A percentile compares a stretch with the other conserved stretches of the same genome.
Conservation (phyloP, 2,797 vertebrate species). For the Aphelocoma californica region DNA sequence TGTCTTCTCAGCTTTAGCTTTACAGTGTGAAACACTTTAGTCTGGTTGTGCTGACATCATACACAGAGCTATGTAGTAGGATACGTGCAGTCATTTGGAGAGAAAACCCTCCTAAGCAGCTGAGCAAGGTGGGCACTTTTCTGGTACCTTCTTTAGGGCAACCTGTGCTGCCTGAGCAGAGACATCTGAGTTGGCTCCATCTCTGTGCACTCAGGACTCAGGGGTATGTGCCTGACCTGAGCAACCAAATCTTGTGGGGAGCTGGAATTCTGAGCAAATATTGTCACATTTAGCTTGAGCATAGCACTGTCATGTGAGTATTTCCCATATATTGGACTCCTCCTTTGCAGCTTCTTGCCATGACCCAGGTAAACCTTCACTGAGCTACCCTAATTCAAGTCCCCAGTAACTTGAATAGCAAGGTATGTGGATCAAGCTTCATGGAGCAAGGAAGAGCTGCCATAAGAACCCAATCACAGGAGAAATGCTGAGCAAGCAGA, state of each 20-base stretch:
- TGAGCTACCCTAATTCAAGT: not conserved
- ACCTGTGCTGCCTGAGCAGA: not conserved
- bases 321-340: not conserved
- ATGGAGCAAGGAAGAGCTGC: not conserved
- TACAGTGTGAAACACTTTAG: not conserved
- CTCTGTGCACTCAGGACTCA: fast-evolving
- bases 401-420: not conserved
- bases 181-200: not conserved
- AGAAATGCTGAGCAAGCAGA: not conserved
- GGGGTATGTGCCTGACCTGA: not conserved
- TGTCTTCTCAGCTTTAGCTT: not conserved
- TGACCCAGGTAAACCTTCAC: not conserved
- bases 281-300: not conserved
- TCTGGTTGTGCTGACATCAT: not conserved
- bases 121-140: not conserved
- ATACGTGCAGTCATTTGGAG: not conserved
- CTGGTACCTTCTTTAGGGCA: not conserved
- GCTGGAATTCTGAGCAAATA: not conserved
- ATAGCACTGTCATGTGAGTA: not conserved
- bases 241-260: not conserved
- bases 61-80: not conserved
- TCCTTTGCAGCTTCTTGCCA: not conserved
- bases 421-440: fast-evolving
- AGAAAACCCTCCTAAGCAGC: not conserved
- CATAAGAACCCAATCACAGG: not conserved